A percentile compares a stretch with the other conserved stretches of the same genome.
Evolutionary conservation across 2,888 invertebrate genomes (phyloP).

Genomic region (Agrypnus murinus): DNA sequence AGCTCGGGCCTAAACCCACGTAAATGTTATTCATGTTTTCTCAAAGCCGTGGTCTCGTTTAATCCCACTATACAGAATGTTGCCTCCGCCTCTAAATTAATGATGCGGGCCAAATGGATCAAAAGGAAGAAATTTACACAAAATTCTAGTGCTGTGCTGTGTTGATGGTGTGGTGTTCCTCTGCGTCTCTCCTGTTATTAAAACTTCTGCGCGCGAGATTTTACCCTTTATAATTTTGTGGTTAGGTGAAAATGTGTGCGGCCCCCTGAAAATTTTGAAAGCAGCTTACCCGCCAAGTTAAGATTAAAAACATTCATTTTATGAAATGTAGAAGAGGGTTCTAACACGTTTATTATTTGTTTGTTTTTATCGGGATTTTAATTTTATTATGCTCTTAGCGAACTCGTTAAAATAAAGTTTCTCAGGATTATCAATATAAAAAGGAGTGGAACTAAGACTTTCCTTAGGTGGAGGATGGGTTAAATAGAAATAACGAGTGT

Average conservation of each 20-base stretch:
- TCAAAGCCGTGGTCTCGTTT: slow-evolving; percentile 43
- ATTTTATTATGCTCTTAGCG: neutral
- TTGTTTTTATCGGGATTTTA: neutral
- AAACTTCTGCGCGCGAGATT: slow-evolving; percentile 21
- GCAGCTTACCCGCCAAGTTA: slow-evolving; percentile 28
- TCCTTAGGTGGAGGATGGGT: too few relatives aligned
- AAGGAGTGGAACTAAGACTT: neutral
- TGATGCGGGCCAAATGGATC: slow-evolving; percentile 38
- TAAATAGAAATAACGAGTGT: neutral
- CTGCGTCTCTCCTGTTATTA: too few relatives aligned
- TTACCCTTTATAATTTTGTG: slow-evolving; percentile 34
- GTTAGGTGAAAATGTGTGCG: too few relatives aligned
- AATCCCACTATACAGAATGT: slow-evolving; percentile 38
- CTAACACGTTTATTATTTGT: neutral
- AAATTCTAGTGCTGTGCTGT: too few relatives aligned
- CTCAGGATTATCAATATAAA: slow-evolving; percentile 7
- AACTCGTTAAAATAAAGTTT: neutral
- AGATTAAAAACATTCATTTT: slow-evolving; percentile 30
- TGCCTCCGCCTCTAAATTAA: slow-evolving; percentile 44
- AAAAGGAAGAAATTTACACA: slow-evolving; percentile 43
- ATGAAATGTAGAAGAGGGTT: neutral
- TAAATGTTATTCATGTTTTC: slow-evolving; percentile 46
- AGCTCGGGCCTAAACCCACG: slow-evolving; percentile 35
- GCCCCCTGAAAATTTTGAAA: slow-evolving; percentile 23
- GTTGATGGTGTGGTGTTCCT: too few relatives aligned